phyloP scores from a whole-genome alignment of 2,888 invertebrate genomes.

The Drosophila paranaensis region DNA sequence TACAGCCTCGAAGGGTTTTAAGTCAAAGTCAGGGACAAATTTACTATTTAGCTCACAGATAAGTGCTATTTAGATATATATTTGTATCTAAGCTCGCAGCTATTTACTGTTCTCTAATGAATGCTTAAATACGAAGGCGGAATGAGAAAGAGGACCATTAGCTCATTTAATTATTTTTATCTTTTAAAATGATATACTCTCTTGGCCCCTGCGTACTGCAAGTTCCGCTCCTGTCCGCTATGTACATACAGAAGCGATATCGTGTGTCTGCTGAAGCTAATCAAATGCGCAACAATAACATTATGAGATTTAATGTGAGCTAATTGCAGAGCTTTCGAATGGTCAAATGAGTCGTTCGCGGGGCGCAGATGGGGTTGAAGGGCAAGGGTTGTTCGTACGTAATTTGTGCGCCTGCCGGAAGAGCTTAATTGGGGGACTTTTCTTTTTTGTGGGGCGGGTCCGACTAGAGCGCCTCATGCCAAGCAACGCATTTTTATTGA shows the following conservation, averaged over 20 bases:
- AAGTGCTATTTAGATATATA: no score
- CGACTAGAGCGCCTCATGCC: constrained; percentile 33
- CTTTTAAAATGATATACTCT: no score
- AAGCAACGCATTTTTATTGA: constrained; percentile 63
- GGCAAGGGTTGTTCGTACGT: constrained; percentile 18
- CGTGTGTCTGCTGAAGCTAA: constrained; percentile 55
- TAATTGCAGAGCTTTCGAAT: constrained; percentile 58
- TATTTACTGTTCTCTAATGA: background rate
- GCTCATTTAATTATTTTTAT: no score
- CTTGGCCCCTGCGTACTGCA: no score
- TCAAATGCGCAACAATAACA: constrained; percentile 69
- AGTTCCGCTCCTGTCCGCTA: constrained; percentile 18
- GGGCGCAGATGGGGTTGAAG: constrained; percentile 1
- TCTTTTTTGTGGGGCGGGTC: background rate
- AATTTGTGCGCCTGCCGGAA: constrained; percentile 46
- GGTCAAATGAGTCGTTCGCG: constrained; percentile 13
- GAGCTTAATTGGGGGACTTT: constrained; percentile 49
- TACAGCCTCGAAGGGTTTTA: background rate
- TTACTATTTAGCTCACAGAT: no score
- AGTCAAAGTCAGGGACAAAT: background rate
- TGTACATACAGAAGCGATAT: constrained; percentile 44
- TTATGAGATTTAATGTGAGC: constrained; percentile 77
- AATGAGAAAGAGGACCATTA: no score
- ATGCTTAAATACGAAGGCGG: background rate
- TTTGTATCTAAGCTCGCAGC: no score